These are phyloP conservation scores for Dendrolimus punctatus DNA, from an alignment of 1,140 invertebrate species.

Conservation along the genomic window DNA sequence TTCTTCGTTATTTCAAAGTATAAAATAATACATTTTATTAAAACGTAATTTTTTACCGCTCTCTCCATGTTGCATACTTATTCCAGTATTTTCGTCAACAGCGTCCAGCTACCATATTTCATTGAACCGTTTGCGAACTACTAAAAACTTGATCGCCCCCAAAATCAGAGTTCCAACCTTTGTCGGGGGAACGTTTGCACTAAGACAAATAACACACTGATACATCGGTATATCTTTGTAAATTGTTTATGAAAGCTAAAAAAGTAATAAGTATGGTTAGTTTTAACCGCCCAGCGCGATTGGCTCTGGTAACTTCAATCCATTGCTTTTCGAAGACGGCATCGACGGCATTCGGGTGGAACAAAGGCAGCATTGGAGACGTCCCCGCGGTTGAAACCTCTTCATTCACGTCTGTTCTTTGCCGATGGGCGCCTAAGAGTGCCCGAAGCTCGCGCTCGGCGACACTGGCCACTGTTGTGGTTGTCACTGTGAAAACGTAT, in stretches of 20 bases:
- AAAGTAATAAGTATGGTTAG: constrained; percentile 20
- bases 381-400: background rate
- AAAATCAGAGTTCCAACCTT: too few relatives aligned
- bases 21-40: too few relatives aligned
- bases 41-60: too few relatives aligned
- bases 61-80: too few relatives aligned
- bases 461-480: constrained; percentile 16
- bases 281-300: constrained; percentile 6
- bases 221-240: constrained; percentile 40
- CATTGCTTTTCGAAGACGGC: constrained; percentile 27
- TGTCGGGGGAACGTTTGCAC: background rate
- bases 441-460: constrained; percentile 38
- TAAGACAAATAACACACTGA: constrained; percentile 11
- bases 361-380: constrained; percentile 5
- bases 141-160: too few relatives aligned
- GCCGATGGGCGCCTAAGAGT: constrained; percentile 27
- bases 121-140: too few relatives aligned
- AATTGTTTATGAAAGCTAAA: constrained; percentile 47
- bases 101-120: too few relatives aligned
- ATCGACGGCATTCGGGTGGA: constrained; percentile 27
- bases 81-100: too few relatives aligned
- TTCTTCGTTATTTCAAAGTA: too few relatives aligned
- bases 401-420: constrained; percentile 25
- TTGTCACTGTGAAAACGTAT: background rate
- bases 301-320: constrained; percentile 28